Conservation (phyloP, 92 coral and sea anemone genomes). For the Scolanthus callimorphus region DNA sequence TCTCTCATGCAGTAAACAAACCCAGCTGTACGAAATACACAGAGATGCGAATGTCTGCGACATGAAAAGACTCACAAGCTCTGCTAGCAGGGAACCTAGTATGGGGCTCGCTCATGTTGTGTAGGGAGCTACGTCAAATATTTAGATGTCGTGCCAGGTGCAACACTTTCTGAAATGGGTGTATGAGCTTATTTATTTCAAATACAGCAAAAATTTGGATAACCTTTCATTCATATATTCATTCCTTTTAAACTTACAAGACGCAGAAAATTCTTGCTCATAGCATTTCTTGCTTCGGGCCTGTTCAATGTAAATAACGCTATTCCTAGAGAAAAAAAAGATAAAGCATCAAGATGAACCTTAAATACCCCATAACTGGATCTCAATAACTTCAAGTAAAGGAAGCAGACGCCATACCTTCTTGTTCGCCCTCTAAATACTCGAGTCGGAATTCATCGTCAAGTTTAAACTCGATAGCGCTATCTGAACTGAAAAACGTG, state of each 20-base stretch:
- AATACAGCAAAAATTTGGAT: not conserved
- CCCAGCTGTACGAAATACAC: too few relatives aligned
- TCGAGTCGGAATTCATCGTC: constrained; percentile 72
- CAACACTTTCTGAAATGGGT: too few relatives aligned
- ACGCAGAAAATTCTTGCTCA: constrained; percentile 70
- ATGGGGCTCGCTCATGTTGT: too few relatives aligned
- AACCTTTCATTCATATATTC: not conserved
- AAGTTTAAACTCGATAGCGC: constrained; percentile 19
- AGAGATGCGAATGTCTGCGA: too few relatives aligned
- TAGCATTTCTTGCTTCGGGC: constrained; percentile 91
- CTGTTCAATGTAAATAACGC: constrained; percentile 89
- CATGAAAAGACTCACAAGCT: too few relatives aligned
- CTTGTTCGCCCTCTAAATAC: constrained; percentile 62
- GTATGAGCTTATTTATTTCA: too few relatives aligned
- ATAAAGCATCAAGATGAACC: not conserved
- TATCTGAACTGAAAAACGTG: constrained; percentile 26
- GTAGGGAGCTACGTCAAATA: too few relatives aligned
- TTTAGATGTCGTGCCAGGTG: too few relatives aligned
- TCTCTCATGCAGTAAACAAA: too few relatives aligned
- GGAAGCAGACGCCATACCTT: constrained; percentile 28
- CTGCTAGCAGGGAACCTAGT: too few relatives aligned
- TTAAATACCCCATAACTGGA: not conserved
- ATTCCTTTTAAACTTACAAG: constrained; percentile 42
- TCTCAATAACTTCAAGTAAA: too few relatives aligned
- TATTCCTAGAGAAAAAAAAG: constrained; percentile 67